Evolutionary conservation across 2,888 invertebrate species (phyloP), one percentile per base, ranked within the genome.

Genomic region (Doris montereyensis): DNA sequence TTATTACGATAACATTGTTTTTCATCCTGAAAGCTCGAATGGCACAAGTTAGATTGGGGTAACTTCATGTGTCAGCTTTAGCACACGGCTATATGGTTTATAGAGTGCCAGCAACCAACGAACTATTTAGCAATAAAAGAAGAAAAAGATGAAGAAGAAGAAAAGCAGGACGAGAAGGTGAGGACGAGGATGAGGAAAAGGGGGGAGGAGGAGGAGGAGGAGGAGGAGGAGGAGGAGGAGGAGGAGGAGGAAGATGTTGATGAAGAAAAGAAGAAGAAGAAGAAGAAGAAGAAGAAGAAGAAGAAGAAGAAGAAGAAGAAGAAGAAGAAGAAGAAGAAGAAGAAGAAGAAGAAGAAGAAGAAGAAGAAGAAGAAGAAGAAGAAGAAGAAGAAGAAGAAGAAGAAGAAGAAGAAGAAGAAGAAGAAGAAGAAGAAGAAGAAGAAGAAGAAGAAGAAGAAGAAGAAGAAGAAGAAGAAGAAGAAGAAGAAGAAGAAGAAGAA

Each of bases 211-310:
- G 30, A 58, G 57, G 35, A 52, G 17, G 21, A 30, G 24, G 34
- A 26, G 2, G 24, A 58, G 28, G 3, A 34, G 10, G 21, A 21
- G 65, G 35, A 34, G 79, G 88, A 89, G n/a, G 62, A 62, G 62
- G 62, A 24, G 62, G 62, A 62, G 21, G n/a, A 24, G n/a, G 62
- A 62, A 24, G n/a, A 21, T 13, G 21, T 13, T 8, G n/a, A 28
- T 26, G 67, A 65, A 28, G 26, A 28, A 65, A 28, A 65, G 24
- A 21, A 28, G 26, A 28, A 21, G 67, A 65, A 28, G 28, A 28
- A 65, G 67, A 65, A 28, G 28, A 28, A 65, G 67, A 65, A 28
- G 28, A 24, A 62, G 17, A 62, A 24, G 24, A 24, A 62, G 62
- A 62, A 24, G 62, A 21, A 21, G 24, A 62, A 62, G 62, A 24